Conservation (phyloP, 2,888 invertebrate genomes). For the Xiphydria camelus region DNA sequence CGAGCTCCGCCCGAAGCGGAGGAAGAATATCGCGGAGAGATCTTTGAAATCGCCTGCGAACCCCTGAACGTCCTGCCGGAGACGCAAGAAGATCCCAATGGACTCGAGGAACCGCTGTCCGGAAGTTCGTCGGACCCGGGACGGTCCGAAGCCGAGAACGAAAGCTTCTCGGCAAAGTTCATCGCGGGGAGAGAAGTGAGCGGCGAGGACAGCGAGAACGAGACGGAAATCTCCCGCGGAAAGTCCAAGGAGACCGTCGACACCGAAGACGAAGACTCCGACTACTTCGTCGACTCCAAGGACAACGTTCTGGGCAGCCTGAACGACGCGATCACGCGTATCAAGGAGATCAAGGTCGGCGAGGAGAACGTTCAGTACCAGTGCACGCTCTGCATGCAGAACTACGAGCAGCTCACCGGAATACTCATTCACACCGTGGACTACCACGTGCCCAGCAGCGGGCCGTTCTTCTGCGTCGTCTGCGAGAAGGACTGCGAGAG, state of each 20-base stretch:
- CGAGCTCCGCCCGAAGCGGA: not conserved
- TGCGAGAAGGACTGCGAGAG: constrained; percentile 65
- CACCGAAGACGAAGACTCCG: constrained; percentile 33
- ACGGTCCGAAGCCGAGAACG: not conserved
- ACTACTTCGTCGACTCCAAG: constrained; percentile 32
- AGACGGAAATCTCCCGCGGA: not conserved
- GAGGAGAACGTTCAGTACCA: constrained; percentile 42
- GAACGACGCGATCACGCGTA: constrained; percentile 49
- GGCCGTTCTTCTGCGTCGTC: constrained; percentile 63
- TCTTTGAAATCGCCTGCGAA: not conserved
- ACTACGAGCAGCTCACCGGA: constrained; percentile 42
- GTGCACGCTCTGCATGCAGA: constrained; percentile 49
- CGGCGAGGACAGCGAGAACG: constrained; percentile 1
- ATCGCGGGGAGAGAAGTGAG: constrained; percentile 4
- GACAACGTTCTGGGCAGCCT: constrained; percentile 48
- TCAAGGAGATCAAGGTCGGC: constrained; percentile 47
- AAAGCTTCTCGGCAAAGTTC: not conserved
- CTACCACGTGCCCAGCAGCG: constrained; percentile 47
- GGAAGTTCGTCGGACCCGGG: not conserved
- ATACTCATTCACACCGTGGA: constrained; percentile 47
- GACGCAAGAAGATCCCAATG: not conserved
- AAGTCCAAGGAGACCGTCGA: not conserved
- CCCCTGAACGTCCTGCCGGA: not conserved
- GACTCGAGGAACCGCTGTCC: not conserved
- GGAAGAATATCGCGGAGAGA: not conserved